Base-by-base conservation (phyloP, 1,140 invertebrate genomes). In the Bombus pascuorum region DNA sequence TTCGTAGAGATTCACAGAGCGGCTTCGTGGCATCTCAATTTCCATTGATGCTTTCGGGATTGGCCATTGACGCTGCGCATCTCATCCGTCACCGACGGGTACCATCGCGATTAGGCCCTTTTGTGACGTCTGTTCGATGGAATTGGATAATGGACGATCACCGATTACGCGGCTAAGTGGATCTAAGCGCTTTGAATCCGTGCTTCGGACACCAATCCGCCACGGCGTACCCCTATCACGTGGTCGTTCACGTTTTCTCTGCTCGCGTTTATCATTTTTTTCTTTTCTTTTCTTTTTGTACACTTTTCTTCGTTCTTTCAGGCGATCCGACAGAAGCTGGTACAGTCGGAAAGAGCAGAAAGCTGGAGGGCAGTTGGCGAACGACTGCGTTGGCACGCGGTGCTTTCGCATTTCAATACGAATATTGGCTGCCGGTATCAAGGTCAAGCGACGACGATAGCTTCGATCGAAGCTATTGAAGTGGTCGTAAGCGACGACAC, bases 101-200 rank as follows among this genome's bases (percentile, higher is more conserved):
- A 86, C 77, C 86, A 15, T 47, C 25, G 73, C 85, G 85, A 89
- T 92, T 91, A 92, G 81, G 53, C 85, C 86, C 86, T 89, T 89
- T 87, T 89, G 79, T 90, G 87, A 87, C 88, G 88, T 85, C 74
- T 82, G 78, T 86, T 70, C 71, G 72, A 85, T 66, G 57, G 85
- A 89, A 93, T 93, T 93, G 92, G 75, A 93, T 93, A 93, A 93
- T 93, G 81, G 86, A 65, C 77, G 87, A 90, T 87, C 81, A 81
- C 77, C 83, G 80, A 89, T 89, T 89, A 65, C 76, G 66, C 85
- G 73, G 74, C 86, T 89, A 93, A 92, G 86, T 92, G 92, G 90
- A 86, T 71, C 83, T 92, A 91, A 93, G 84, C 82, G 87, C 59
- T 85, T 81, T 86, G 70, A 88, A 89, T 86, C 71, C 85, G 81